Evolutionary conservation across 2,888 invertebrate genomes (phyloP).

Genomic region (Cheilosia soror): DNA sequence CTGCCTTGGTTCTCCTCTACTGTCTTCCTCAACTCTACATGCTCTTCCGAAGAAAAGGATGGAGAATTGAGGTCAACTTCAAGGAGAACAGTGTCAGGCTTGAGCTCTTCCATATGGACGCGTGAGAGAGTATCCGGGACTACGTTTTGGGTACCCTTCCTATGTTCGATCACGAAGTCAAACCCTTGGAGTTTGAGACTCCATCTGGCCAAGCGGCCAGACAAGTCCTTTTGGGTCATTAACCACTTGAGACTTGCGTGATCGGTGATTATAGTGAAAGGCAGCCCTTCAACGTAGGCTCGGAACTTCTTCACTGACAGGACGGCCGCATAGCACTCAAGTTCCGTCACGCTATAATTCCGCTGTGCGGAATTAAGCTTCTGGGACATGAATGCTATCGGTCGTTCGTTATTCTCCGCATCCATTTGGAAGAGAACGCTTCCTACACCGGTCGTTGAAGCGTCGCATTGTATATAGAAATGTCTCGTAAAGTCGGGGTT

Average conservation of each 20-base stretch:
- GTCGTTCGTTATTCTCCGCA: background rate
- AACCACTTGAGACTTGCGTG: no score
- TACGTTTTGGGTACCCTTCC: no score
- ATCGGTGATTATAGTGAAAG: no score
- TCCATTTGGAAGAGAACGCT: background rate
- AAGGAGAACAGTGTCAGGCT: no score
- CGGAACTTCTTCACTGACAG: background rate
- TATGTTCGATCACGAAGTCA: background rate
- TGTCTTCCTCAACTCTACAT: background rate
- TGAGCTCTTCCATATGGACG: no score
- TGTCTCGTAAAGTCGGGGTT: background rate
- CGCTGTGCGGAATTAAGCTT: no score
- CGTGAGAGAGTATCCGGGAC: no score
- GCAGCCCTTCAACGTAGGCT: background rate
- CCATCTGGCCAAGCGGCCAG: background rate
- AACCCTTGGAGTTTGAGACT: background rate
- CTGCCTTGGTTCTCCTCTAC: background rate
- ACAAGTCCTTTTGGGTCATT: no score
- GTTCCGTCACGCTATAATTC: no score
- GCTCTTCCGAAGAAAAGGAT: conserved; percentile 1
- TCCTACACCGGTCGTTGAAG: no score
- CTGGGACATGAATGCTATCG: background rate
- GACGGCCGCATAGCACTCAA: background rate
- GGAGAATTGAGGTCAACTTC: background rate
- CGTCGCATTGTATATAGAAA: background rate